phyloP scores from a whole-genome alignment of 1,140 invertebrate species.

The Neodiprion lecontei region DNA sequence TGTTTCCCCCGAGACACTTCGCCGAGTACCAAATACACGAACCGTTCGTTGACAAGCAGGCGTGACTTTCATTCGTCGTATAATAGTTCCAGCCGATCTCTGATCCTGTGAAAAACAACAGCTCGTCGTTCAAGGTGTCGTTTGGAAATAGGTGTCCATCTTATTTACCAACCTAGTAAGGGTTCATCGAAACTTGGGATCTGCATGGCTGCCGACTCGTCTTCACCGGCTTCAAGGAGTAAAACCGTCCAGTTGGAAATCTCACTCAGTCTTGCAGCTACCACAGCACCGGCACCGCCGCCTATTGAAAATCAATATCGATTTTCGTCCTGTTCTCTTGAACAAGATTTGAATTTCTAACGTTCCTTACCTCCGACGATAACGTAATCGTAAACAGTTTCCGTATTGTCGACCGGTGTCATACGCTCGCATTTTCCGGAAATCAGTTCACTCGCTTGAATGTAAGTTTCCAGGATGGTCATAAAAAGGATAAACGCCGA shows the following conservation, averaged over 20 bases:
- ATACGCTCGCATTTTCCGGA: constrained; percentile 62
- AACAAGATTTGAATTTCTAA: too few species aligned
- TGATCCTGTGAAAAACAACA: constrained; percentile 54
- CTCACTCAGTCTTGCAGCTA: constrained; percentile 75
- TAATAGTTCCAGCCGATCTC: constrained; percentile 87
- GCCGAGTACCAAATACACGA: constrained; percentile 85
- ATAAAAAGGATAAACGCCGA: constrained; percentile 64
- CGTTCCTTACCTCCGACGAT: constrained; percentile 69
- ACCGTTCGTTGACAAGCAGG: constrained; percentile 75
- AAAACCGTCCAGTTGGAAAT: constrained; percentile 58
- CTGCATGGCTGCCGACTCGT: constrained; percentile 81
- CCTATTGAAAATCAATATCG: constrained; percentile 43
- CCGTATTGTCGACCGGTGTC: constrained; percentile 31
- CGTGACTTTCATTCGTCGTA: constrained; percentile 83
- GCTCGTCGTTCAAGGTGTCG: constrained; percentile 41
- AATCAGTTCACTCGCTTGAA: constrained; percentile 58
- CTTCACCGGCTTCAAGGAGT: constrained; percentile 70
- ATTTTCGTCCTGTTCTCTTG: neutral
- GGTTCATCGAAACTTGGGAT: constrained; percentile 71
- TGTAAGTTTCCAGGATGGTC: constrained; percentile 63
- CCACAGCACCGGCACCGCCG: constrained; percentile 72
- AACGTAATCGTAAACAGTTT: constrained; percentile 74
- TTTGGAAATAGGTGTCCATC: too few species aligned
- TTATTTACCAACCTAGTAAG: too few species aligned
- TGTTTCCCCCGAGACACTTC: constrained; percentile 82